phyloP scores from a whole-genome alignment of 1,140 invertebrate species.

The Lycorma delicatula region DNA sequence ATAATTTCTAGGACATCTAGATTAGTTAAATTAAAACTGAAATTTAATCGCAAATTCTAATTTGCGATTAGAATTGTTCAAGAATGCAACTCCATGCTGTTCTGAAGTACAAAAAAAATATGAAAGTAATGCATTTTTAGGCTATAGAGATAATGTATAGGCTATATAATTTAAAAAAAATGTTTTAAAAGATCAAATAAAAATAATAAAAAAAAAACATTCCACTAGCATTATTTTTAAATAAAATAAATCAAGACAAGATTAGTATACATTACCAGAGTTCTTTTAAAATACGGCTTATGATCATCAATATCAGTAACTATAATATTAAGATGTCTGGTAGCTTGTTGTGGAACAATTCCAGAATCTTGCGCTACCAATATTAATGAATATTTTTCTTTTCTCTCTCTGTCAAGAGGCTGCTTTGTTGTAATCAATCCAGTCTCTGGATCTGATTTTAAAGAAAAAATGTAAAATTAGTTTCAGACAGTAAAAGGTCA shows the following conservation, averaged over 20 bases:
- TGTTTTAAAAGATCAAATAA: too few relatives aligned
- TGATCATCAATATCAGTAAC: constrained; percentile 73
- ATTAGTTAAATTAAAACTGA: too few relatives aligned
- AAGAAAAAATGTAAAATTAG: too few relatives aligned
- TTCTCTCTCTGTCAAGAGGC: constrained; percentile 59
- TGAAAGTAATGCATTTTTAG: constrained; percentile 16
- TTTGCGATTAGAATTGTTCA: too few relatives aligned
- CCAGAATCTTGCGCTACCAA: constrained; percentile 66
- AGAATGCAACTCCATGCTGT: too few relatives aligned
- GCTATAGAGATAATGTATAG: constrained; percentile 3
- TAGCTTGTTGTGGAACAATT: constrained; percentile 61
- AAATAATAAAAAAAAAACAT: too few relatives aligned
- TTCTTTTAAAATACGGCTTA: constrained; percentile 60
- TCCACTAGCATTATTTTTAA: too few relatives aligned
- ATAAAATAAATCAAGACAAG: not conserved
- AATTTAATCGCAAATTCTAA: too few relatives aligned
- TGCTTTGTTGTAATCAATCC: constrained; percentile 63
- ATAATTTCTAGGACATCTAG: too few relatives aligned
- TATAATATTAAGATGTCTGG: constrained; percentile 50
- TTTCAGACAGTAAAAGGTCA: too few relatives aligned
- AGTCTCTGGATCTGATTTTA: constrained; percentile 44
- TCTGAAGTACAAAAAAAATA: too few relatives aligned
- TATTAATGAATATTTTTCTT: constrained; percentile 62
- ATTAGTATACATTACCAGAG: constrained; percentile 44
- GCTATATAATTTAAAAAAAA: too few relatives aligned